These are phyloP conservation scores for Geothlypis trichas DNA, from an alignment of 2,113 vertebrate species.

Conservation along the genomic window DNA sequence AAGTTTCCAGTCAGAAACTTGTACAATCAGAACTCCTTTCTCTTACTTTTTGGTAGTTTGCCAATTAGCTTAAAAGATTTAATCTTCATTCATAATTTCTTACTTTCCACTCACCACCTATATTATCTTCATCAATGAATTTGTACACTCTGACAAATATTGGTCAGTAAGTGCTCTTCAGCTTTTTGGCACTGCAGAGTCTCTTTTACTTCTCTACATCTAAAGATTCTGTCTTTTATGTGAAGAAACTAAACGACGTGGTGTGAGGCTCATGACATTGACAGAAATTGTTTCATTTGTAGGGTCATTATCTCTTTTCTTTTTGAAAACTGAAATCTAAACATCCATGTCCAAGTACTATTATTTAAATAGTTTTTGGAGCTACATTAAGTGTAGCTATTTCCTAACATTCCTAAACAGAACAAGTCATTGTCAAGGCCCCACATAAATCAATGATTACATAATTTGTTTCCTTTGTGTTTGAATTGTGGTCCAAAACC, in stretches of 20 bases:
- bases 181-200: background rate
- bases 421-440: background rate
- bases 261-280: background rate
- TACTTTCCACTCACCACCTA: background rate
- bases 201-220: background rate
- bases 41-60: background rate
- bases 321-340: background rate
- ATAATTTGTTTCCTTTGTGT: background rate
- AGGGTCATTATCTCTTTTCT: background rate
- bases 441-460: background rate
- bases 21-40: background rate
- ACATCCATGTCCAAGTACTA: background rate
- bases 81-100: background rate
- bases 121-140: background rate
- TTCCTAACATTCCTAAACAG: background rate
- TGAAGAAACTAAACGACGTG: background rate
- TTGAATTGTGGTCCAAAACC: background rate
- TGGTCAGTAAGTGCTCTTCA: background rate
- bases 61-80: background rate
- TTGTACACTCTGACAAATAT: background rate
- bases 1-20: background rate
- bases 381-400: background rate
- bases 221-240: background rate
- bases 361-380: background rate
- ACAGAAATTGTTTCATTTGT: background rate